Percentiles rank a stretch among this genome's conserved stretches.
These are phyloP conservation scores for Emydura subglobosa DNA, from an alignment of 2,113 vertebrate genomes.

Conservation along the genomic window DNA sequence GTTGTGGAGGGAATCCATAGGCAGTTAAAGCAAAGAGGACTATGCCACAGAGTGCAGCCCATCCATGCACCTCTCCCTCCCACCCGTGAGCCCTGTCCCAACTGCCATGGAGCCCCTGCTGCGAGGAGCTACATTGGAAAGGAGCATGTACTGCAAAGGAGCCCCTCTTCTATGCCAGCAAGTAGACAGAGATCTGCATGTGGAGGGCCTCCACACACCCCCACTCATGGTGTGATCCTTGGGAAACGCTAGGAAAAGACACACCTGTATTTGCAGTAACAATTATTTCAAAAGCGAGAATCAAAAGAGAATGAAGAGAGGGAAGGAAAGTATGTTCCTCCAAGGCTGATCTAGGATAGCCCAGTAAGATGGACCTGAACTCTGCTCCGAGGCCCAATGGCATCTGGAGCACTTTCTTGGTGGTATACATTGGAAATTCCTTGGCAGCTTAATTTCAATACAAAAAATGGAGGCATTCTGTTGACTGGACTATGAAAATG, in stretches of 20 bases:
- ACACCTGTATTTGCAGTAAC: accelerated
- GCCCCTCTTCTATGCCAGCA: neutral
- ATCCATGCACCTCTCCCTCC: neutral
- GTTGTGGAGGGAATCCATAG: neutral
- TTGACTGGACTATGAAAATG: neutral
- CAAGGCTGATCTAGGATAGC: neutral
- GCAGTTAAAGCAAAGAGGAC: neutral
- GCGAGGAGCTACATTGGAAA: neutral
- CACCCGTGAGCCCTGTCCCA: neutral
- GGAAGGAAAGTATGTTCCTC: neutral
- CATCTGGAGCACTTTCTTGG: neutral
- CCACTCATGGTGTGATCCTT: too few species aligned
- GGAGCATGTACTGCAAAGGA: neutral
- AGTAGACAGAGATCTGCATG: neutral
- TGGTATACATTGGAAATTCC: neutral
- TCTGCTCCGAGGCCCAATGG: constrained; percentile 1
- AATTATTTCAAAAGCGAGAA: neutral
- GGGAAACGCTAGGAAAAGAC: neutral
- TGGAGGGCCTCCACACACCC: neutral
- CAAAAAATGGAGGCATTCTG: neutral
- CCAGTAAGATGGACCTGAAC: neutral
- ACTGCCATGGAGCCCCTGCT: neutral
- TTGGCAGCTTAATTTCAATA: constrained; percentile 15
- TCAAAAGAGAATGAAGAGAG: neutral
- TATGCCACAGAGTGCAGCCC: neutral